A percentile compares a stretch with the other conserved stretches of the same genome.
phyloP scores from a whole-genome alignment of 2,797 vertebrate species.

The Silurus lanzhouensis region DNA sequence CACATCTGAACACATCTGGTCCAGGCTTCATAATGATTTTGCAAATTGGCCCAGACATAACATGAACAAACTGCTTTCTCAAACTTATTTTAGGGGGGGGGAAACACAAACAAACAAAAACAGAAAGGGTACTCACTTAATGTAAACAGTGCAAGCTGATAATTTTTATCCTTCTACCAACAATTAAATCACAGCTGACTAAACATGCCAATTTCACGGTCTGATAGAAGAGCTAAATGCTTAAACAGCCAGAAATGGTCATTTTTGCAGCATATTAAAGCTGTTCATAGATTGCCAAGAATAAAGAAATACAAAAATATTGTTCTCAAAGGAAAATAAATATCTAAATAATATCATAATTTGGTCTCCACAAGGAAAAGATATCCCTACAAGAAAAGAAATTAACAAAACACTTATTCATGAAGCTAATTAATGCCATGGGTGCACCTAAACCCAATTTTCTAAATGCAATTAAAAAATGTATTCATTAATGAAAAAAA shows the following conservation, averaged over 20 bases:
- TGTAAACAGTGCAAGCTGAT: constrained; percentile 38
- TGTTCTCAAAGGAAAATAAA: too few species aligned
- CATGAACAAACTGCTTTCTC: constrained; percentile 49
- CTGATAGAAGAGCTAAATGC: constrained; percentile 68
- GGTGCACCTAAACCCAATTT: too few species aligned
- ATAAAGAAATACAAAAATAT: background rate
- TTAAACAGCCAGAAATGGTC: constrained; percentile 69
- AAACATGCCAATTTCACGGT: constrained; percentile 70
- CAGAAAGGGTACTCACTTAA: constrained; percentile 27
- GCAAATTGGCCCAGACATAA: constrained; percentile 45
- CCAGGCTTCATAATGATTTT: constrained; percentile 37
- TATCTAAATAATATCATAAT: too few species aligned
- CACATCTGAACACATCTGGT: constrained; percentile 37
- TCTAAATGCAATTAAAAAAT: too few species aligned
- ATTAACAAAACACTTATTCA: too few species aligned
- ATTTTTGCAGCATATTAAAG: constrained; percentile 59
- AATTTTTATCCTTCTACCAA: constrained; percentile 35
- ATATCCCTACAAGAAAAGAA: too few species aligned
- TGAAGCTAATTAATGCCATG: too few species aligned
- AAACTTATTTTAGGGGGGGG: constrained; percentile 37
- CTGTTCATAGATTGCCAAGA: constrained; percentile 41
- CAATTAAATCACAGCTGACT: constrained; percentile 61
- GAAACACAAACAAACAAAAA: constrained; percentile 25
- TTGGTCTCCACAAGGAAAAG: too few species aligned
- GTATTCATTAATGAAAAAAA: background rate